Evolutionary conservation across 2,888 invertebrate species (phyloP).

Genomic region (Cotesia congregata): DNA sequence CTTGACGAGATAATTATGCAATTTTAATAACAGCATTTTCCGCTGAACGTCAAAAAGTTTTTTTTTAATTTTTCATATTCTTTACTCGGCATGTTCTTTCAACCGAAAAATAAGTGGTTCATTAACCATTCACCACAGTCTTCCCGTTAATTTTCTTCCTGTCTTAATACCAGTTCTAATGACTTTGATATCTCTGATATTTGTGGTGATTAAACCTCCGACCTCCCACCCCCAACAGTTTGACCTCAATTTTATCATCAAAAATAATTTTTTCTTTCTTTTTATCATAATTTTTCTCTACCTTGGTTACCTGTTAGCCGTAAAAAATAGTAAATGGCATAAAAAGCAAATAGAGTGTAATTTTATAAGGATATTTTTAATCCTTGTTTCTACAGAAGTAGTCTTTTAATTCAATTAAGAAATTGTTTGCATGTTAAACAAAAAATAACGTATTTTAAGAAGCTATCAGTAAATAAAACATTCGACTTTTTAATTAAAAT

Average conservation of each 20-base stretch:
- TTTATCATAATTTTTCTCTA: too few species aligned
- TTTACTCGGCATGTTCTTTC: not conserved
- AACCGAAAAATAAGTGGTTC: constrained; percentile 19
- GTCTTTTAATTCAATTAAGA: too few species aligned
- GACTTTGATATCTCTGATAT: constrained; percentile 11
- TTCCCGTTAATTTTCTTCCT: constrained; percentile 10
- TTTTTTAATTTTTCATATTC: constrained; percentile 28
- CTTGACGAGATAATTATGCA: constrained; percentile 42
- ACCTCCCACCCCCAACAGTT: not conserved
- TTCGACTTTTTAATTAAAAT: too few species aligned
- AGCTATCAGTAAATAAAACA: too few species aligned
- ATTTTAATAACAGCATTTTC: constrained; percentile 32
- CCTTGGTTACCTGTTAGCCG: too few species aligned
- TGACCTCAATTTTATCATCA: not conserved
- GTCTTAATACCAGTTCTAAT: not conserved
- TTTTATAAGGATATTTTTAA: too few species aligned
- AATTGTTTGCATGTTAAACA: too few species aligned
- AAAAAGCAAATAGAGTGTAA: too few species aligned
- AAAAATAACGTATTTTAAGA: too few species aligned
- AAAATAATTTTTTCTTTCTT: not conserved
- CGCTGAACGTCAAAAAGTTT: constrained; percentile 30
- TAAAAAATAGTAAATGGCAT: too few species aligned
- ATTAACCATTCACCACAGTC: constrained; percentile 3
- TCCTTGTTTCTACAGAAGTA: too few species aligned
- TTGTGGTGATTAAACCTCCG: not conserved